Conservation (phyloP, 2,113 vertebrate species). For the Condylura cristata region DNA sequence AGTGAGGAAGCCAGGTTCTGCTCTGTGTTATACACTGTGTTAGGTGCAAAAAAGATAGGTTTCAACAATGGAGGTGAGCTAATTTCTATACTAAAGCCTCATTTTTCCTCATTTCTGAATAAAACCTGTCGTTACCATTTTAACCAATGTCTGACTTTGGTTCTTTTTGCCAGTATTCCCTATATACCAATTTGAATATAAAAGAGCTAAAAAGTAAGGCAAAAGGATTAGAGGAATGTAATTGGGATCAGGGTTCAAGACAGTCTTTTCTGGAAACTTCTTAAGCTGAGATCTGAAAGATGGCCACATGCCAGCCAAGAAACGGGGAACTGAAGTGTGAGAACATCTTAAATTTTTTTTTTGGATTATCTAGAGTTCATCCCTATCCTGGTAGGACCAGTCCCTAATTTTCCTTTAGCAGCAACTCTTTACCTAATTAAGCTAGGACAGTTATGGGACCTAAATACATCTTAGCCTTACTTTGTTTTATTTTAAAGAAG, state of each 20-base stretch:
- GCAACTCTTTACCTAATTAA: not conserved
- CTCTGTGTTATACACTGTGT: not conserved
- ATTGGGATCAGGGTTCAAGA: not conserved
- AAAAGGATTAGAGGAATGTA: not conserved
- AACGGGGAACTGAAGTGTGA: not conserved
- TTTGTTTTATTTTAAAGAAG: constrained; percentile 42
- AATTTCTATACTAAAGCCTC: not conserved
- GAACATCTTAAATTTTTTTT: not conserved
- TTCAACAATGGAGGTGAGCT: not conserved
- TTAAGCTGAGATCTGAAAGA: not conserved
- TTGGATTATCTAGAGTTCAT: not conserved
- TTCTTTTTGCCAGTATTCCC: not conserved
- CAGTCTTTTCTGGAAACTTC: not conserved
- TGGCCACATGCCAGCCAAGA: not conserved
- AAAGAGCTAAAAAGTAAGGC: constrained; percentile 17
- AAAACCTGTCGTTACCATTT: not conserved
- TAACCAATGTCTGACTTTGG: not conserved
- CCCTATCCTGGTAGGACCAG: not conserved
- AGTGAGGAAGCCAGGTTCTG: not conserved
- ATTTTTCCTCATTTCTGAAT: not conserved
- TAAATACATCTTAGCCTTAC: not conserved
- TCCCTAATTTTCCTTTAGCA: not conserved
- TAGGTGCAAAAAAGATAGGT: not conserved
- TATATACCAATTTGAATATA: not conserved
- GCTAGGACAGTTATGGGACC: not conserved